Conservation (phyloP, 2,888 invertebrate genomes). For the Prenolepis imparis region DNA sequence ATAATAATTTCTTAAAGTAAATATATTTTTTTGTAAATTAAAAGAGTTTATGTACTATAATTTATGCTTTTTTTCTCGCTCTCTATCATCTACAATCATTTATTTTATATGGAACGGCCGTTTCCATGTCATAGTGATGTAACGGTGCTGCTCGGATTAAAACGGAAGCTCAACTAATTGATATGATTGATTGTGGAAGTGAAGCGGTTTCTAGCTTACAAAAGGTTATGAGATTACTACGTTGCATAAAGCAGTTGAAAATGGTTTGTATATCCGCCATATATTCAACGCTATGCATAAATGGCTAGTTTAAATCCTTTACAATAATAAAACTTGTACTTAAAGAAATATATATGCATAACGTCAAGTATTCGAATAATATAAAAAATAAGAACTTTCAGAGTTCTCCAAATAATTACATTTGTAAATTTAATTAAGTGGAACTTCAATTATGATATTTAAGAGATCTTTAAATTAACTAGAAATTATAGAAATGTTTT, state of each 20-base stretch:
- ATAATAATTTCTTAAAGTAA: not conserved
- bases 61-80: not conserved
- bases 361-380: not conserved
- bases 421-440: not conserved
- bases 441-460: not conserved
- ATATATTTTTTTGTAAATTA: not conserved
- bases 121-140: conserved; percentile 43
- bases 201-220: conserved; percentile 26
- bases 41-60: not conserved
- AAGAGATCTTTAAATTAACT: not conserved
- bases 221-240: conserved; percentile 30
- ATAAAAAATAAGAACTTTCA: not conserved
- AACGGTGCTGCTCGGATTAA: conserved; percentile 28
- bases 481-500: not conserved
- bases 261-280: not conserved
- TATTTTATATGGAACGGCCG: conserved; percentile 15
- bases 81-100: not conserved
- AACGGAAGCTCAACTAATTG: conserved; percentile 46
- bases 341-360: not conserved
- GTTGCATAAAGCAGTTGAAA: conserved; percentile 26
- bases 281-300: conserved; percentile 11
- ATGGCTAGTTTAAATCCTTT: not conserved
- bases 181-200: conserved; percentile 46
- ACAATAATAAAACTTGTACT: not conserved
- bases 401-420: not conserved